Evolutionary conservation across 2,888 invertebrate genomes (phyloP).

Genomic region (Diaperis boleti): DNA sequence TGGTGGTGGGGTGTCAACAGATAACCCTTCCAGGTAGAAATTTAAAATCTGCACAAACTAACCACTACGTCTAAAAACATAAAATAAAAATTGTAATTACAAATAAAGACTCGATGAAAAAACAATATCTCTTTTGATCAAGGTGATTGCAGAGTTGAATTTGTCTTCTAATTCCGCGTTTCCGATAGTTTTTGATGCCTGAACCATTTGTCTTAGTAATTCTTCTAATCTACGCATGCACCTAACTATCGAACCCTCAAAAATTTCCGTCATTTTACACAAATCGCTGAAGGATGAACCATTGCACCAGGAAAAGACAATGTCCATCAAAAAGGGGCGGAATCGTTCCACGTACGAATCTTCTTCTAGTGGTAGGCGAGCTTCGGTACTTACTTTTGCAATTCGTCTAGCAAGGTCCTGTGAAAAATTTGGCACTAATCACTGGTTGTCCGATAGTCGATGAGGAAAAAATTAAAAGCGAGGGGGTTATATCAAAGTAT

Average conservation of each 20-base stretch:
- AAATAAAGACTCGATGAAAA: slow-evolving; percentile 98
- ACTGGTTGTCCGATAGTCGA: slow-evolving; percentile 4
- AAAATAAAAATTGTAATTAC: slow-evolving; percentile 64
- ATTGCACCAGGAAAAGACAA: slow-evolving; percentile 95
- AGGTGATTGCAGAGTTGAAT: slow-evolving; percentile 91
- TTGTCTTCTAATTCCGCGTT: slow-evolving; percentile 96
- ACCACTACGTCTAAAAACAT: slow-evolving; percentile 8
- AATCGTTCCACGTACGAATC: slow-evolving; percentile 92
- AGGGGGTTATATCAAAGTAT: too few relatives aligned
- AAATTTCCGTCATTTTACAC: slow-evolving; percentile 96
- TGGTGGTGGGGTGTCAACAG: slow-evolving; percentile 20
- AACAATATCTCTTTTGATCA: slow-evolving; percentile 98
- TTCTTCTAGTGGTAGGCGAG: slow-evolving; percentile 89
- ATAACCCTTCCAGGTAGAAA: slow-evolving; percentile 20
- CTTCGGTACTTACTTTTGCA: slow-evolving; percentile 87
- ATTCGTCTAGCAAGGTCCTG: slow-evolving; percentile 93
- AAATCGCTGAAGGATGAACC: slow-evolving; percentile 92
- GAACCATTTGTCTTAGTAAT: slow-evolving; percentile 92
- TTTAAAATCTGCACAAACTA: slow-evolving; percentile 1
- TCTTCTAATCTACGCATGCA: slow-evolving; percentile 98
- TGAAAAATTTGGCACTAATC: slow-evolving; percentile 38
- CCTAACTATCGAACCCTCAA: slow-evolving; percentile 92
- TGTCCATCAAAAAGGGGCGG: slow-evolving; percentile 96
- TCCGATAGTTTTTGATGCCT: slow-evolving; percentile 96
- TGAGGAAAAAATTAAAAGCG: too few relatives aligned